phyloP scores from a whole-genome alignment of 2,113 vertebrate genomes.

The Psephotus haematonotus region DNA sequence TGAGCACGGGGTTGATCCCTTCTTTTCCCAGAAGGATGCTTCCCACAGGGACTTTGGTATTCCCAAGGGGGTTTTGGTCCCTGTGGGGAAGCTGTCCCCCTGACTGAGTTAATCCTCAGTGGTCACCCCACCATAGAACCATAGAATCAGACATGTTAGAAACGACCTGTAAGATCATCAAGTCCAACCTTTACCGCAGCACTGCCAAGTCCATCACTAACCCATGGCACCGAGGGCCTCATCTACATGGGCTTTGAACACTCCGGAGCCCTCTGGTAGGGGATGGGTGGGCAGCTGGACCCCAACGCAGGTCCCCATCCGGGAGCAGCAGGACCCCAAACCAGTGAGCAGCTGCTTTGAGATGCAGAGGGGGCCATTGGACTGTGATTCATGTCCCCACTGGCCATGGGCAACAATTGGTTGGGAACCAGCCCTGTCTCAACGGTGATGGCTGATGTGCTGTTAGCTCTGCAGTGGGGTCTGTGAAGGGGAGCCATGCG shows the following conservation, averaged over 20 bases:
- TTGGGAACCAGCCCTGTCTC: not conserved
- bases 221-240: not conserved
- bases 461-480: not conserved
- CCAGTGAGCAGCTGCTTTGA: not conserved
- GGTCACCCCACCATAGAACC: not conserved
- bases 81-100: not conserved
- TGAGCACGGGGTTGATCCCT: fast-evolving
- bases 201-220: not conserved
- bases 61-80: not conserved
- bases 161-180: not conserved
- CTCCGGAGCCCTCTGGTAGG: not conserved
- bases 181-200: not conserved
- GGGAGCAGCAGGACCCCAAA: not conserved
- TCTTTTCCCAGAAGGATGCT: not conserved
- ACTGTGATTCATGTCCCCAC: fast-evolving
- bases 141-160: not conserved
- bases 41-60: not conserved
- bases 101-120: fast-evolving
- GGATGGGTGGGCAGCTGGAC: not conserved
- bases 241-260: not conserved
- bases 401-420: not conserved
- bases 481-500: fast-evolving
- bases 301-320: not conserved
- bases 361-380: not conserved
- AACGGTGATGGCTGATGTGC: fast-evolving